Evolutionary conservation across 2,888 invertebrate species (phyloP).

Genomic region (Pimpla rufipes): DNA sequence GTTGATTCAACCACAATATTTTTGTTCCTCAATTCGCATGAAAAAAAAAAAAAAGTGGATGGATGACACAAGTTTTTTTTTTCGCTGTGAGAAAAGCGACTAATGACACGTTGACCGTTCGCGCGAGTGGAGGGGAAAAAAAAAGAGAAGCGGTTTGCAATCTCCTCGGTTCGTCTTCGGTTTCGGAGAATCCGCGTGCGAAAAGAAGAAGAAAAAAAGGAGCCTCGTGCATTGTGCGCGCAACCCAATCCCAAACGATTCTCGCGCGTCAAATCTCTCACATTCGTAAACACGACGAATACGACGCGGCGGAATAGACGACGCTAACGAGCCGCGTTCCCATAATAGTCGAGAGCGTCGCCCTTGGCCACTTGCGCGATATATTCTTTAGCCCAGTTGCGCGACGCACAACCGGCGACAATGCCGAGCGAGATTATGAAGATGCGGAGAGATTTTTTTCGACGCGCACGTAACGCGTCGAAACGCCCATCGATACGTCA

Average conservation of each 20-base stretch:
- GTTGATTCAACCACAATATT: too few relatives aligned
- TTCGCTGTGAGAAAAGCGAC: slow-evolving; percentile 11
- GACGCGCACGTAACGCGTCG: slow-evolving; percentile 17
- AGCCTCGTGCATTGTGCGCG: slow-evolving; percentile 33
- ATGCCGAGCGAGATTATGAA: not conserved
- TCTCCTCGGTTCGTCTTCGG: not conserved
- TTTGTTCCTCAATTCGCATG: too few relatives aligned
- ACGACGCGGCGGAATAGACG: slow-evolving; percentile 29
- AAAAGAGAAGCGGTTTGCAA: slow-evolving; percentile 16
- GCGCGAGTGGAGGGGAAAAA: not conserved
- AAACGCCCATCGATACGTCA: slow-evolving; percentile 29
- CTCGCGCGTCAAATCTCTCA: slow-evolving; percentile 63
- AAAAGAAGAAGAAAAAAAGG: slow-evolving; percentile 5
- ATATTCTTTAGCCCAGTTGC: slow-evolving; percentile 9
- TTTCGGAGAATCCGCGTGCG: slow-evolving; percentile 1
- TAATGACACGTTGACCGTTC: slow-evolving; percentile 31
- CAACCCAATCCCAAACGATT: slow-evolving; percentile 59
- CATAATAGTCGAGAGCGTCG: slow-evolving; percentile 71
- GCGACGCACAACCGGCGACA: not conserved
- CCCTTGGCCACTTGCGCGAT: slow-evolving; percentile 39
- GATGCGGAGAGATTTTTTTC: too few relatives aligned
- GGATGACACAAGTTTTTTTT: too few relatives aligned
- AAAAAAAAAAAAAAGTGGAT: not conserved
- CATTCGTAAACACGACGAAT: slow-evolving; percentile 11
- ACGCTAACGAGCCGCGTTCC: slow-evolving; percentile 79